Evolutionary conservation across 2,113 vertebrate species (phyloP).

Genomic region (Centropus bengalensis): DNA sequence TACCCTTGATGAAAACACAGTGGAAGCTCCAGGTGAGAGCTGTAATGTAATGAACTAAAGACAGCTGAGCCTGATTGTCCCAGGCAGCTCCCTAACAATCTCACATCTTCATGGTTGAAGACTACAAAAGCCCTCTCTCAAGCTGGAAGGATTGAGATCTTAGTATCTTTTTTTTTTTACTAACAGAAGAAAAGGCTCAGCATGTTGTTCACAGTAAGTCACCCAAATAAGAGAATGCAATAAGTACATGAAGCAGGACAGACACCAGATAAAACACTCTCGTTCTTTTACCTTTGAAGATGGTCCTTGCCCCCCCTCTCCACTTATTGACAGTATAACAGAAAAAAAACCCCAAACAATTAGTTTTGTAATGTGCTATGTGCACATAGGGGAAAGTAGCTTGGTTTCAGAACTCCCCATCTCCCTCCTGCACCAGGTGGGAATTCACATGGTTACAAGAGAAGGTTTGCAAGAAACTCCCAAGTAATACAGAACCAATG

Average conservation of each 20-base stretch:
- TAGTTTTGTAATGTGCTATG: neutral
- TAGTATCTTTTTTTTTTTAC: neutral
- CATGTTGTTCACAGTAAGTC: neutral
- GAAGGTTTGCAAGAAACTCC: neutral
- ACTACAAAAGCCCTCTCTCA: neutral
- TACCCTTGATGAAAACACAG: neutral
- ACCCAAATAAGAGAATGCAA: neutral
- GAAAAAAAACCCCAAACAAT: neutral
- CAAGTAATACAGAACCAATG: neutral
- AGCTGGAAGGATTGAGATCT: neutral
- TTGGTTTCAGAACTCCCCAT: neutral
- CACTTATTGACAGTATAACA: neutral
- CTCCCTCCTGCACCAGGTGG: rapidly evolving
- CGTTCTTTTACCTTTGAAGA: neutral
- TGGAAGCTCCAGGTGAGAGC: neutral
- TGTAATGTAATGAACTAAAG: rapidly evolving
- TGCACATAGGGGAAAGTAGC: rapidly evolving
- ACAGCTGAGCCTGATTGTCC: neutral
- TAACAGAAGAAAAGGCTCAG: neutral
- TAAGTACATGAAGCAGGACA: neutral
- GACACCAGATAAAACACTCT: neutral
- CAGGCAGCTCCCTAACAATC: neutral
- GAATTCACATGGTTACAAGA: neutral
- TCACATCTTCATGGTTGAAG: neutral
- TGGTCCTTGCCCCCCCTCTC: neutral